Evolutionary conservation across 1,140 invertebrate genomes (phyloP).

Genomic region (Tetranychus urticae): DNA sequence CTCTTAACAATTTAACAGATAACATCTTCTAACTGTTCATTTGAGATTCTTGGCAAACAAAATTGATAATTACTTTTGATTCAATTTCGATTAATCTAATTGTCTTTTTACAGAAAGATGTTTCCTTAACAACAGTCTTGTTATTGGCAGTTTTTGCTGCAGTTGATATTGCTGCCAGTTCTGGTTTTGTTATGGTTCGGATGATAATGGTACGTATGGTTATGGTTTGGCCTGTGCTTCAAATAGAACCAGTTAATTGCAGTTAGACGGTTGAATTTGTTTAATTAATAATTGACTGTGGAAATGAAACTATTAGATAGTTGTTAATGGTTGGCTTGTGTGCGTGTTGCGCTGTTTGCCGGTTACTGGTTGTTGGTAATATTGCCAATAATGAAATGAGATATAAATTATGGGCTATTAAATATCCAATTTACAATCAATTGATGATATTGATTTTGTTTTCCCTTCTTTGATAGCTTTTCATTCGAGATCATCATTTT

Average conservation of each 20-base stretch:
- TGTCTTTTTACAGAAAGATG: slow-evolving; percentile 11
- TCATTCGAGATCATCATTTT: slow-evolving; percentile 12
- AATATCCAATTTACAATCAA: background rate
- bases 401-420: too few relatives aligned
- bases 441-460: slow-evolving; percentile 8
- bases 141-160: slow-evolving; percentile 16
- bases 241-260: too few relatives aligned
- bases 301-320: too few relatives aligned
- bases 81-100: background rate
- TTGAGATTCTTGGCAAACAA: too few relatives aligned
- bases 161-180: slow-evolving; percentile 16
- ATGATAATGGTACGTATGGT: slow-evolving; percentile 14
- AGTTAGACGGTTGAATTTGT: too few relatives aligned
- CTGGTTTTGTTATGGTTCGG: slow-evolving; percentile 15
- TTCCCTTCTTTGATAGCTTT: slow-evolving; percentile 8
- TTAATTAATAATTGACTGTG: too few relatives aligned
- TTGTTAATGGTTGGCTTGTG: too few relatives aligned
- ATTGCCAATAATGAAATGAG: too few relatives aligned
- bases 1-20: background rate
- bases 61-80: background rate
- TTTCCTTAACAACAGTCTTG: slow-evolving; percentile 14
- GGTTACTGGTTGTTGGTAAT: too few relatives aligned
- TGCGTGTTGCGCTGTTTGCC: too few relatives aligned
- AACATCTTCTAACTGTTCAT: too few relatives aligned
- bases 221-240: too few relatives aligned